Evolutionary conservation across 2,888 invertebrate species (phyloP).

Genomic region (Patella ulyssiponensis): DNA sequence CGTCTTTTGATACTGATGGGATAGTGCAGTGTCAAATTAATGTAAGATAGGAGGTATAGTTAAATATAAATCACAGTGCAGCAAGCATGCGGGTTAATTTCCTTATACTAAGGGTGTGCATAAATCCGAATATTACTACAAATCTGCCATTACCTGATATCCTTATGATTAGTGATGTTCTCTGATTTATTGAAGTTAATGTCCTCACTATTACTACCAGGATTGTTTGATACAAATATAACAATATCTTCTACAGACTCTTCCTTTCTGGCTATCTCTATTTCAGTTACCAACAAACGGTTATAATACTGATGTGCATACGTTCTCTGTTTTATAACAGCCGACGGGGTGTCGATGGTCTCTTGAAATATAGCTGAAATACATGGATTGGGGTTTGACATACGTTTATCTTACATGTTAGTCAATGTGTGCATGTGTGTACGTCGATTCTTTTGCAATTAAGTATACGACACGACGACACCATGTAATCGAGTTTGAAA

Average conservation of each 20-base stretch:
- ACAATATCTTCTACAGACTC: neutral
- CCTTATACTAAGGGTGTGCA: too few species aligned
- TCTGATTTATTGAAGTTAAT: constrained; percentile 4
- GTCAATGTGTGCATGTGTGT: constrained; percentile 15
- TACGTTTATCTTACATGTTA: too few species aligned
- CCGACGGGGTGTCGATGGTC: constrained; percentile 44
- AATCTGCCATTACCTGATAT: too few species aligned
- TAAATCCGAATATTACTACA: too few species aligned
- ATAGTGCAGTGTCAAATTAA: too few species aligned
- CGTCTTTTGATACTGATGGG: too few species aligned
- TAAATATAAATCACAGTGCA: too few species aligned
- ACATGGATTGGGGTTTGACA: neutral
- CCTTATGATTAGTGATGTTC: neutral
- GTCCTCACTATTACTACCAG: constrained; percentile 14
- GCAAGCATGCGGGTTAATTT: too few species aligned
- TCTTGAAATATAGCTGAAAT: constrained; percentile 48
- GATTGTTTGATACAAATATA: constrained; percentile 4
- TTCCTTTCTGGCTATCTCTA: constrained; percentile 27
- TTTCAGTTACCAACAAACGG: constrained; percentile 48
- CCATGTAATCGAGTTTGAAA: neutral
- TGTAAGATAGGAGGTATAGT: too few species aligned
- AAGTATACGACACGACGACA: neutral
- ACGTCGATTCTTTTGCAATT: constrained; percentile 10
- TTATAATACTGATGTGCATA: constrained; percentile 55
- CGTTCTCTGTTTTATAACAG: constrained; percentile 46